These are phyloP conservation scores for Drosophila sproati DNA, from an alignment of 1,140 invertebrate species.

Conservation along the genomic window DNA sequence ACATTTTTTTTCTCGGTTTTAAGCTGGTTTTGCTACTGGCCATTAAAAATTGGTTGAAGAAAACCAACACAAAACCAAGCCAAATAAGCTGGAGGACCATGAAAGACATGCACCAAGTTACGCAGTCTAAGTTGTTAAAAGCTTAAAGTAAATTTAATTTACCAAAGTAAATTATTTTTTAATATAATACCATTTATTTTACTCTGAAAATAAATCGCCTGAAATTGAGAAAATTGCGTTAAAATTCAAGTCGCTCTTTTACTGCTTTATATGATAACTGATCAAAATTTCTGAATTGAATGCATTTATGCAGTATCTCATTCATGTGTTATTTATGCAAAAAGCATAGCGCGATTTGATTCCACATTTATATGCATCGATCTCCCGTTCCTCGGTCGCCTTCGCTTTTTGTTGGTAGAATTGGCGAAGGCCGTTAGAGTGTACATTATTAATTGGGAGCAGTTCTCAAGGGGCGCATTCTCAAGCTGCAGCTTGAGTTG, in stretches of 20 bases:
- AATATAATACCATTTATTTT: not conserved
- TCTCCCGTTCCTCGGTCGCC: constrained; percentile 19
- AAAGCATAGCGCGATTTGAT: not conserved
- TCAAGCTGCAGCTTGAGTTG: constrained; percentile 23
- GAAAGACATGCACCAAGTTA: constrained; percentile 6
- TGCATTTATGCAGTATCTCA: no score
- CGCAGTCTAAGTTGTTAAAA: not conserved
- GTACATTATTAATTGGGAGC: constrained; percentile 54
- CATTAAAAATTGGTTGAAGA: constrained; percentile 26
- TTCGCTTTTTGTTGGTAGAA: constrained; percentile 11
- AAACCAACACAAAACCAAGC: constrained; percentile 15
- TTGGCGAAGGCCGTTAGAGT: constrained; percentile 41
- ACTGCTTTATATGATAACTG: no score
- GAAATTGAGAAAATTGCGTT: no score
- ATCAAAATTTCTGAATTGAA: no score
- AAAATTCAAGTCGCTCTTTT: no score
- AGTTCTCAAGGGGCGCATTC: constrained; percentile 49
- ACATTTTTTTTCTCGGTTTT: constrained; percentile 32
- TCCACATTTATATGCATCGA: constrained; percentile 12
- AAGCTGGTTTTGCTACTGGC: constrained; percentile 36
- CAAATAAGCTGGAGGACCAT: not conserved
- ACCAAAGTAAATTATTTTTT: not conserved
- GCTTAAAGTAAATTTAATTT: not conserved
- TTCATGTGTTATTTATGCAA: no score
- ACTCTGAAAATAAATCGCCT: no score